Percentiles rank a stretch among this genome's conserved stretches.
These are phyloP conservation scores for Cantharis nigra DNA, from an alignment of 2,888 invertebrate species.

Conservation along the genomic window DNA sequence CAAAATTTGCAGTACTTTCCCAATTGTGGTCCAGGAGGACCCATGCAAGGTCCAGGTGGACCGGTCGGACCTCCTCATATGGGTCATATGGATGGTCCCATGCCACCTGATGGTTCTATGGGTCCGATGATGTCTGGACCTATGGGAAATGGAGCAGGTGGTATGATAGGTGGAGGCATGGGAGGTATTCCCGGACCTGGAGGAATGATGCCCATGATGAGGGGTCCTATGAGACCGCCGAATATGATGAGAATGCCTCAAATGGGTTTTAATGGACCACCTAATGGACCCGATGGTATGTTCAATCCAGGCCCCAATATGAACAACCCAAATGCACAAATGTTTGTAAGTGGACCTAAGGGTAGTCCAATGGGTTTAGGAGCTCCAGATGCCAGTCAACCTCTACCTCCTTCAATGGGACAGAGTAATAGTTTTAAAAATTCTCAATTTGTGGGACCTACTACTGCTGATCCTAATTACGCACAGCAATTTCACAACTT, in stretches of 20 bases:
- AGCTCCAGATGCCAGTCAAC: conserved; percentile 70
- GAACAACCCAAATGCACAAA: conserved; percentile 59
- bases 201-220: conserved; percentile 55
- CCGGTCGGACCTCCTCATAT: conserved; percentile 55
- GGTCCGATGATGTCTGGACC: conserved; percentile 58
- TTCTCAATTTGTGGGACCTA: conserved; percentile 81
- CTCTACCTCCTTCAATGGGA: conserved; percentile 79
- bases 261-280: conserved; percentile 53
- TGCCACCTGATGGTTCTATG: conserved; percentile 48
- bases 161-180: conserved; percentile 56
- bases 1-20: conserved; percentile 76
- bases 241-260: conserved; percentile 55
- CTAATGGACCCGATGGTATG: conserved; percentile 51
- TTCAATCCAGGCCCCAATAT: conserved; percentile 53
- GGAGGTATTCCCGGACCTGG: conserved; percentile 54
- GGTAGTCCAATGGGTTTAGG: conserved; percentile 62
- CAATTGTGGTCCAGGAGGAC: conserved; percentile 60
- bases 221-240: conserved; percentile 54
- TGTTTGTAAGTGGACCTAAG: conserved; percentile 64
- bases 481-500: conserved; percentile 95
- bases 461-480: conserved; percentile 88
- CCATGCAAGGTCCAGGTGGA: conserved; percentile 54
- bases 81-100: conserved; percentile 55
- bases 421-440: conserved; percentile 74
- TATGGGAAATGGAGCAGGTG: conserved; percentile 55